These are phyloP conservation scores for Ceratitis capitata DNA, from an alignment of 1,140 invertebrate genomes.

Conservation along the genomic window DNA sequence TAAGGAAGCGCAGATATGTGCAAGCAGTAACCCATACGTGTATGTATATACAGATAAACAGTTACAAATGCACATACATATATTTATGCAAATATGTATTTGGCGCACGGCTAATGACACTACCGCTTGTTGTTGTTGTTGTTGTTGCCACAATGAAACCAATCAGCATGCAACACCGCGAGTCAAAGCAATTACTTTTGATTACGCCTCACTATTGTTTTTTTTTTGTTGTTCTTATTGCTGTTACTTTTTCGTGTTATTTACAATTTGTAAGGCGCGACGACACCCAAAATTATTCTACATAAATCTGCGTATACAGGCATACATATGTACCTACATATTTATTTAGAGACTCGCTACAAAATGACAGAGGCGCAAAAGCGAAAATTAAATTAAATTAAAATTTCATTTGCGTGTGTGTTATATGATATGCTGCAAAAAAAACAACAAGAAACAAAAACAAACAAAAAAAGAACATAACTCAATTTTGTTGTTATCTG, in stretches of 20 bases:
- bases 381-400: slow-evolving; percentile 35
- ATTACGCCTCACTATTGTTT: neutral
- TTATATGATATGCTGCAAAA: neutral
- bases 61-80: neutral
- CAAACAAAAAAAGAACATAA: too few species aligned
- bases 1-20: neutral
- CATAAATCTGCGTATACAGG: neutral
- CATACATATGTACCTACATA: neutral
- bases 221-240: neutral
- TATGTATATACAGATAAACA: slow-evolving; percentile 6
- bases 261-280: neutral
- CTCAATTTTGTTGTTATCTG: too few species aligned
- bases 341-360: neutral
- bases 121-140: neutral
- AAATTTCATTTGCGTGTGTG: slow-evolving; percentile 16
- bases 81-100: neutral
- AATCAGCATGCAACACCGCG: slow-evolving; percentile 22
- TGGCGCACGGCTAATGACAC: neutral
- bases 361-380: neutral
- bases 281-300: slow-evolving; percentile 20
- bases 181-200: slow-evolving; percentile 17
- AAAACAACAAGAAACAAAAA: neutral
- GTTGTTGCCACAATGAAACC: neutral
- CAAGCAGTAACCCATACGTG: too few species aligned
- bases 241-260: neutral